Conservation (phyloP, 2,113 vertebrate genomes). For the Columba livia region DNA sequence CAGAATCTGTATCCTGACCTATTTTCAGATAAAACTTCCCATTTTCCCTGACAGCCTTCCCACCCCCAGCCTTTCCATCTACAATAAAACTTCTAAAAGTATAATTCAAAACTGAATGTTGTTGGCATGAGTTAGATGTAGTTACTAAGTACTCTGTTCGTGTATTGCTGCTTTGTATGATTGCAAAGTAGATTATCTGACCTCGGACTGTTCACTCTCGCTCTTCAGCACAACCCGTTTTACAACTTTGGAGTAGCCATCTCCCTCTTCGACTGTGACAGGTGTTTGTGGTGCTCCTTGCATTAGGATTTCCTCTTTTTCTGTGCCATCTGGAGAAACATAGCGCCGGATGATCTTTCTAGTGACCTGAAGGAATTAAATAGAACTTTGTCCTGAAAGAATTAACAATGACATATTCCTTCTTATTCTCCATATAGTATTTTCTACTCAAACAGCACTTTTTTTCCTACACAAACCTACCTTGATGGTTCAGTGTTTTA, state of each 20-base stretch:
- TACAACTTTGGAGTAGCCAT: constrained; percentile 87
- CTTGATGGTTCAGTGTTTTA: fast-evolving
- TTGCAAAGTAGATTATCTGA: constrained; percentile 14
- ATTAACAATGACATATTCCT: neutral
- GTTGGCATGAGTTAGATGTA: neutral
- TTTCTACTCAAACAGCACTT: neutral
- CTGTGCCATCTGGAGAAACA: constrained; percentile 83
- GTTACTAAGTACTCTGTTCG: neutral
- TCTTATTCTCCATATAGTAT: neutral
- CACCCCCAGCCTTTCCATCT: neutral
- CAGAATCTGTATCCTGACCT: neutral
- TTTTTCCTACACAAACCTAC: neutral
- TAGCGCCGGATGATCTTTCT: constrained; percentile 90
- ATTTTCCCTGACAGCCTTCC: neutral
- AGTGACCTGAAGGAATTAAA: constrained; percentile 80
- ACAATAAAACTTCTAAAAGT: neutral
- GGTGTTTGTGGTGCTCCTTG: constrained; percentile 83
- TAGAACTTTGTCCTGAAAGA: neutral
- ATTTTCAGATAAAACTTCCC: neutral
- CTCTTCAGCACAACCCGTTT: constrained; percentile 91
- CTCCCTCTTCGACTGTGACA: constrained; percentile 82
- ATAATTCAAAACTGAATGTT: neutral
- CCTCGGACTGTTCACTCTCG: constrained; percentile 84
- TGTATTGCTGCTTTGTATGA: neutral
- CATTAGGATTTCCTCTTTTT: constrained; percentile 84